Evolutionary conservation across 2,113 vertebrate species (phyloP).

Genomic region (Dinomys branickii): DNA sequence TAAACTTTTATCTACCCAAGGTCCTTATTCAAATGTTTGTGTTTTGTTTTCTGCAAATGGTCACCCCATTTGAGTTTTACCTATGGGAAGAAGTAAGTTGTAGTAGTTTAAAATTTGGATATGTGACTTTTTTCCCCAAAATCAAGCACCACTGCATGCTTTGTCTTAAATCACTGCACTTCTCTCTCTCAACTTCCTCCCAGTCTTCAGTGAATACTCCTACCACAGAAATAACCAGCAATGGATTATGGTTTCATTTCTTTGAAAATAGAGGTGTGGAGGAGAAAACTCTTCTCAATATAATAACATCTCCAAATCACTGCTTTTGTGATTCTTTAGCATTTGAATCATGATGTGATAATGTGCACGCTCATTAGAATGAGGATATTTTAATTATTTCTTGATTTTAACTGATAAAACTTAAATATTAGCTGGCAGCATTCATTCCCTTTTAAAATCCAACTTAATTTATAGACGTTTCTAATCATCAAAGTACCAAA

Average conservation of each 20-base stretch:
- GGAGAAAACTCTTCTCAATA: neutral
- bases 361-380: neutral
- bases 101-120: neutral
- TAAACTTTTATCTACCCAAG: neutral
- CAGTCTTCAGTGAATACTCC: neutral
- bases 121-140: neutral
- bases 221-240: neutral
- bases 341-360: neutral
- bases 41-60: neutral
- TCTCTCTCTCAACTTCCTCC: neutral
- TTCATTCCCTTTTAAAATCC: neutral
- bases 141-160: neutral
- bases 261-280: neutral
- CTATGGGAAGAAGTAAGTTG: neutral
- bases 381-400: neutral
- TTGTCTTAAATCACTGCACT: slow-evolving; percentile 17
- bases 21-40: neutral
- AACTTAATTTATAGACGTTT: neutral
- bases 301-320: neutral
- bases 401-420: neutral
- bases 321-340: neutral
- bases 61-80: neutral
- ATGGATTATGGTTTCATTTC: neutral
- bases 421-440: neutral
- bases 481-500: neutral